phyloP scores from a whole-genome alignment of 2,797 vertebrate species.

The Miichthys miiuy region DNA sequence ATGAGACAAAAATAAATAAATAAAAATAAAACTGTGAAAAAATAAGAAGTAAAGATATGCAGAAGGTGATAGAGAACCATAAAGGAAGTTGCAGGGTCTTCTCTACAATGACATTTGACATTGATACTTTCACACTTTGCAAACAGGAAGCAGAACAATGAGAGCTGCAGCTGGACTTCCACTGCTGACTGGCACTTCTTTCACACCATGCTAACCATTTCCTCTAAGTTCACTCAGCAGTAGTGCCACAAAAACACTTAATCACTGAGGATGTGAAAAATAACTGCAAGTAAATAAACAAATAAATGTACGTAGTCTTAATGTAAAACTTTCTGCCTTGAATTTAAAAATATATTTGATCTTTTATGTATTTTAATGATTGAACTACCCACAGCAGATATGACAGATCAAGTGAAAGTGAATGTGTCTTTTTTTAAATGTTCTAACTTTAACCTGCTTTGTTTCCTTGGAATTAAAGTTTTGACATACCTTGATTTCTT shows the following conservation, averaged over 20 bases:
- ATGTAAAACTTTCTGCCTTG: neutral
- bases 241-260: constrained; percentile 12
- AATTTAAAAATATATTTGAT: neutral
- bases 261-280: neutral
- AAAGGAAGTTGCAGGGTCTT: constrained; percentile 30
- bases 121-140: constrained; percentile 54
- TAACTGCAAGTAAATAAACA: neutral
- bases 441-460: neutral
- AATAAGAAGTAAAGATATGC: constrained; percentile 19
- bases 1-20: neutral
- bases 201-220: constrained; percentile 40
- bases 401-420: neutral
- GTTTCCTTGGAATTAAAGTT: neutral
- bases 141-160: constrained; percentile 85
- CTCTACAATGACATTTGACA: constrained; percentile 33
- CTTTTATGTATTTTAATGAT: neutral
- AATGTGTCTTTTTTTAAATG: neutral
- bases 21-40: neutral
- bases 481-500: constrained; percentile 35
- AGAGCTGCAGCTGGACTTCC: constrained; percentile 56
- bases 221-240: constrained; percentile 51
- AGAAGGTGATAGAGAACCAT: neutral
- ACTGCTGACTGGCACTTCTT: constrained; percentile 54
- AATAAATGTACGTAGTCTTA: neutral
- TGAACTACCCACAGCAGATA: neutral